These are phyloP conservation scores for Scaptomyza graminum DNA, from an alignment of 1,140 invertebrate genomes.

Conservation along the genomic window DNA sequence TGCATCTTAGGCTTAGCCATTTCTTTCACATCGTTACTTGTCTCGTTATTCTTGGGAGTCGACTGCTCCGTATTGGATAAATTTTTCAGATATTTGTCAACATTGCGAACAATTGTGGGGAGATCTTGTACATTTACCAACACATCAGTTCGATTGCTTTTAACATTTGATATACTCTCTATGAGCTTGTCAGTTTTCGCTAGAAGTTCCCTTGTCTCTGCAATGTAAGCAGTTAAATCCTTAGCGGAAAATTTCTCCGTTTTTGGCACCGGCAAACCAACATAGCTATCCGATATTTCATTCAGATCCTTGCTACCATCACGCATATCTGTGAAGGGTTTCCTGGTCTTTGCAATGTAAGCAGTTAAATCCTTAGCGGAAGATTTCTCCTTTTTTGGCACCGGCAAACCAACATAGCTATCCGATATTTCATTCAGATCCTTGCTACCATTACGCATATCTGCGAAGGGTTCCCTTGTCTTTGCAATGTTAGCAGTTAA, in stretches of 20 bases:
- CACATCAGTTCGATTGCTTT: neutral
- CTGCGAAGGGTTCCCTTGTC: neutral
- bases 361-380: neutral
- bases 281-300: slow-evolving; percentile 38
- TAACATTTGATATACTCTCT: too few species aligned
- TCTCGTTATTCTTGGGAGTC: neutral
- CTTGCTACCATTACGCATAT: slow-evolving; percentile 22
- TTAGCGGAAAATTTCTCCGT: neutral
- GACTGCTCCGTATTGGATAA: neutral
- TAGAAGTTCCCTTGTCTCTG: neutral
- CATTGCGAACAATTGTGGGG: too few species aligned
- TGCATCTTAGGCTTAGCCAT: neutral
- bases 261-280: slow-evolving; percentile 4
- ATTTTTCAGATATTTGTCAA: too few species aligned
- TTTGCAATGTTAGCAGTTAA: neutral
- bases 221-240: neutral
- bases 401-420: slow-evolving; percentile 32
- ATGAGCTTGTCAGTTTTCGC: too few species aligned
- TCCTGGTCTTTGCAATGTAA: neutral
- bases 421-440: slow-evolving; percentile 50
- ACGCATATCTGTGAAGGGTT: too few species aligned
- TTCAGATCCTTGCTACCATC: slow-evolving; percentile 46
- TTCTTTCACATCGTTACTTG: neutral
- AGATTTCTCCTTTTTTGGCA: neutral
- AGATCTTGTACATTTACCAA: neutral